Evolutionary conservation across 1,140 invertebrate genomes (phyloP), one percentile per base, ranked within the genome.

Genomic region (Papilio xuthus): DNA sequence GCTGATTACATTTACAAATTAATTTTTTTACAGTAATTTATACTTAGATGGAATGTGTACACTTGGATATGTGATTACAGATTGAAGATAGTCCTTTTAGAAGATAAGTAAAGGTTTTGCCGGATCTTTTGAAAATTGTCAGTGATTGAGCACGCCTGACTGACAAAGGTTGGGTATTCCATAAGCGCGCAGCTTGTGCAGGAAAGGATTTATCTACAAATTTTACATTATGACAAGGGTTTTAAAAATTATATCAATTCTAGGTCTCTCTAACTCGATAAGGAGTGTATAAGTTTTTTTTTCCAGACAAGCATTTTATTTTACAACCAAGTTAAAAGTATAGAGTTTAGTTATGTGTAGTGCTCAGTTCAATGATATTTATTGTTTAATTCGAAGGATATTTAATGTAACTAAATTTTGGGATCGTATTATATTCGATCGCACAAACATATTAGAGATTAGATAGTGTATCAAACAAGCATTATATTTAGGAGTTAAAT

Each of bases 91-190:
- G 60, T 18, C 23, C 60, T 67, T 28, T 67, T 28, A 4, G 26
- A 4, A 67, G 60, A 67, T 28, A 67, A 28, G 60, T 67, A 67
- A 67, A 67, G 60, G 60, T 67, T 67, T 67, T 67, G 26, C 26
- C 60, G 60, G 60, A 28, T 67, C 60, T 67, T 67, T 67, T 67
- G 60, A 67, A 67, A 67, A 67, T 67, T 67, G 60, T 67, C 60
- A 28, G 60, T 67, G 60, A 67, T 67, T 67, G 60, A 67, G 60
- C 26, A 67, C 60, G 60, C 13, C 26, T 67, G 26, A 28, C 60
- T 67, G 60, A 67, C 60, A 67, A 67, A 67, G 60, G 60, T 67
- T 28, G 60, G 60, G 60, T 67, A 67, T 28, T 67, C 12, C 60
- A 67, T 67, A 67, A 67, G 60, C 60, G 60, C 60, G 60, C 1